Conservation (phyloP, 2,113 vertebrate genomes). For the Pseudolaguvia tuberculata region DNA sequence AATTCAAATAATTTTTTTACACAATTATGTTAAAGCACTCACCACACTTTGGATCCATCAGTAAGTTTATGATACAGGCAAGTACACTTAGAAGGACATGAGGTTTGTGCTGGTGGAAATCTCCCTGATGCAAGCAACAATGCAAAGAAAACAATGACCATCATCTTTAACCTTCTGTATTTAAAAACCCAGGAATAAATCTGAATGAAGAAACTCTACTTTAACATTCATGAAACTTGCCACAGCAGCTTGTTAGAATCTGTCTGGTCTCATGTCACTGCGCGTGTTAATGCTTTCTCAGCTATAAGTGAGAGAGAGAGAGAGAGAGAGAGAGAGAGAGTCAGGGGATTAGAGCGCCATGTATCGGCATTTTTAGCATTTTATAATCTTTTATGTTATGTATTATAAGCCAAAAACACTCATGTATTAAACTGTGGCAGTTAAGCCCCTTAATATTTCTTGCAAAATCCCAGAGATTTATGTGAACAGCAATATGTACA, state of each 20-base stretch:
- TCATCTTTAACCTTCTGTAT: conserved; percentile 70
- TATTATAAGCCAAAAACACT: conserved; percentile 60
- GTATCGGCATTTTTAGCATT: conserved; percentile 66
- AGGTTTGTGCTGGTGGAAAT: conserved; percentile 58
- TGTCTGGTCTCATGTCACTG: conserved; percentile 63
- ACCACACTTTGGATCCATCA: conserved; percentile 88
- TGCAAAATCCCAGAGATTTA: neutral
- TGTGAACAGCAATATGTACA: neutral
- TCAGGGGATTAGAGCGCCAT: conserved; percentile 74
- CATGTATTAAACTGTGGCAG: conserved; percentile 63
- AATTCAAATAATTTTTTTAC: neutral
- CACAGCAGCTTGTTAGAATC: conserved; percentile 58
- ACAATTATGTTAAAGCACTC: conserved; percentile 43
- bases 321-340: neutral
- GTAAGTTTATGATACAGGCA: conserved; percentile 84
- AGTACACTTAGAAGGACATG: conserved; percentile 89
- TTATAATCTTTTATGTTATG: conserved; percentile 68
- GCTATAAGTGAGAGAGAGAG: conserved; percentile 86
- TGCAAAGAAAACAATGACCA: conserved; percentile 68
- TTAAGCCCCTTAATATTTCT: conserved; percentile 53
- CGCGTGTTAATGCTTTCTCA: conserved; percentile 73
- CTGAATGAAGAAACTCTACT: conserved; percentile 50
- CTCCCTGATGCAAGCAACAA: conserved; percentile 69
- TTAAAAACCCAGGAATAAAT: conserved; percentile 51
- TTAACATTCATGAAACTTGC: conserved; percentile 57